A percentile compares a stretch with the other conserved stretches of the same genome.
phyloP scores from a whole-genome alignment of 2,797 vertebrate species.

The Eulemur albifrons region DNA sequence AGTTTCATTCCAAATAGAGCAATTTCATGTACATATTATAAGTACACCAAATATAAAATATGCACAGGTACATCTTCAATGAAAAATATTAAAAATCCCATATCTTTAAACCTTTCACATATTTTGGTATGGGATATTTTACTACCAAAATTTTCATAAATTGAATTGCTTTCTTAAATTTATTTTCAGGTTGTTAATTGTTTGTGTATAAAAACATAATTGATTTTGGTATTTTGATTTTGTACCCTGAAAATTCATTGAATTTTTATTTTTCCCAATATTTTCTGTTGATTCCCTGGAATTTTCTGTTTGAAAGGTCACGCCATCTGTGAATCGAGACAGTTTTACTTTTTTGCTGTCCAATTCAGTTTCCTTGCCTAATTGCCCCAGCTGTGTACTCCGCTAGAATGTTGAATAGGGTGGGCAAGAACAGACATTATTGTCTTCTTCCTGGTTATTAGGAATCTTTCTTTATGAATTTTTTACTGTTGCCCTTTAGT shows the following conservation, averaged over 20 bases:
- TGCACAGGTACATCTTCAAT: background rate
- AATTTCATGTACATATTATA: background rate
- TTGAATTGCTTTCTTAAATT: background rate
- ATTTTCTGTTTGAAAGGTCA: background rate
- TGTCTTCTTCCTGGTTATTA: background rate
- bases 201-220: background rate
- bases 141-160: background rate
- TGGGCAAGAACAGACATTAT: background rate
- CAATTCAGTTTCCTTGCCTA: background rate
- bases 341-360: background rate
- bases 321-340: background rate
- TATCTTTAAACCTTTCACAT: background rate
- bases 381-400: background rate
- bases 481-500: background rate
- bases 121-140: background rate
- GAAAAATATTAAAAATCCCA: background rate
- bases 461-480: background rate
- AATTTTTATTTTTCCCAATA: background rate
- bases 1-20: background rate
- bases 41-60: background rate
- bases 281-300: background rate
- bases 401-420: background rate
- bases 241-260: background rate
- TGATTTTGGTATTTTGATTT: background rate
- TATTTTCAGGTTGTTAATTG: background rate